Evolutionary conservation across 2,888 invertebrate species (phyloP), one percentile per base, ranked within the genome.

Genomic region (Drosophila phalerata): DNA sequence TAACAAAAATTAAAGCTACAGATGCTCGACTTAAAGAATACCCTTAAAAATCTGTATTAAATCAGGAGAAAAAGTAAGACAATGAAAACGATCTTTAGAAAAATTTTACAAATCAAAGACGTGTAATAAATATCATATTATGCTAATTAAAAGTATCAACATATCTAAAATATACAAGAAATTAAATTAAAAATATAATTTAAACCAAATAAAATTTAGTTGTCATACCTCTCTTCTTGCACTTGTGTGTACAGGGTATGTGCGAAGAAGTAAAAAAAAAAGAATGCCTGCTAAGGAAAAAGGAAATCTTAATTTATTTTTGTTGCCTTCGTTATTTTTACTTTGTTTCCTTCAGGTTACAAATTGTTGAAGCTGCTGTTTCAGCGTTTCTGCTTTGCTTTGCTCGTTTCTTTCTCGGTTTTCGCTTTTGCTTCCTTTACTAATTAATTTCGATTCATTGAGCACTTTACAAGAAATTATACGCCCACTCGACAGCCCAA

Each of bases 391-490:
- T 85, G 25, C 60, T 60, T 57, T 78, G 69, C 80, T 83, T 76
- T 69, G 69, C 68, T 61, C 66, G 66, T 74, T 75, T 55, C 67
- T 60, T 62, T 45, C 55, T 62, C 32, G 32, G 49, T 17, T 66
- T 62, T 75, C 63, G 80, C 77, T 69, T 68, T 60, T 61, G 74
- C 77, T 85, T 90, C 85, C 77, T 68, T 71, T 84, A 87, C 77
- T 87, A 88, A 89, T 90, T 90, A 89, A 88, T 90, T 89, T 85
- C 90, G 85, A 84, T 90, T 90, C 90, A 90, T 87, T 90, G 90
- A 90, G 85, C 89, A 74, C 77, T 85, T 82, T 78, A 84, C 84
- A 83, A 86, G 81, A 76, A 83, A 88, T 88, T 86, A 84, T 86
- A 85, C 79, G 80, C 82, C 82, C 82, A 80, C 80, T 73, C 68